These are phyloP conservation scores for Nomada fabriciana DNA, from an alignment of 2,888 invertebrate genomes.

Conservation along the genomic window DNA sequence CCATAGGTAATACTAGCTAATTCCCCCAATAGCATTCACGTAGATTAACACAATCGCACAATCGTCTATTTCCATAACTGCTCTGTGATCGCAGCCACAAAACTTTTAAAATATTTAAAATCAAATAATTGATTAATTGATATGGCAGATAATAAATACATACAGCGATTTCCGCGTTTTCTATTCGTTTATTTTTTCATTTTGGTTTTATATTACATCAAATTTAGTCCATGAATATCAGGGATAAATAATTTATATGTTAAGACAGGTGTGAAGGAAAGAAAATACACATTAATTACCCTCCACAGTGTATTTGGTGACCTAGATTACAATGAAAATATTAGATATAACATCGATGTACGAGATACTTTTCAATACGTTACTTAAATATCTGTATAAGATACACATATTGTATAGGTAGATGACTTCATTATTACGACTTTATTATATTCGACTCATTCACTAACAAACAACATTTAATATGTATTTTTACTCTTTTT, in stretches of 20 bases:
- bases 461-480: conserved; percentile 79
- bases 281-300: conserved; percentile 44
- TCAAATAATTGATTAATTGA: too few species aligned
- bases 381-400: conserved; percentile 72
- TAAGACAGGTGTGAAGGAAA: background rate
- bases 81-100: too few species aligned
- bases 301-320: conserved; percentile 80
- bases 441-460: conserved; percentile 74
- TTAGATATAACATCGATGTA: conserved; percentile 78
- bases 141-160: too few species aligned
- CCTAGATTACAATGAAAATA: conserved; percentile 80
- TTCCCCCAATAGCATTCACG: too few species aligned
- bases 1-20: too few species aligned
- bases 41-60: too few species aligned
- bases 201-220: background rate
- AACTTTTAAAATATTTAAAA: too few species aligned
- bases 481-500: conserved; percentile 59
- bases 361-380: conserved; percentile 73
- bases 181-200: background rate
- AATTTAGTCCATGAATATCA: background rate
- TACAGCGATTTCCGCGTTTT: background rate
- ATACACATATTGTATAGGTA: conserved; percentile 72
- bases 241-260: background rate
- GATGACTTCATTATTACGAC: conserved; percentile 70
- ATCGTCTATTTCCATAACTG: too few species aligned